Evolutionary conservation across 2,888 invertebrate species (phyloP).

Genomic region (Parthenolecanium corni): DNA sequence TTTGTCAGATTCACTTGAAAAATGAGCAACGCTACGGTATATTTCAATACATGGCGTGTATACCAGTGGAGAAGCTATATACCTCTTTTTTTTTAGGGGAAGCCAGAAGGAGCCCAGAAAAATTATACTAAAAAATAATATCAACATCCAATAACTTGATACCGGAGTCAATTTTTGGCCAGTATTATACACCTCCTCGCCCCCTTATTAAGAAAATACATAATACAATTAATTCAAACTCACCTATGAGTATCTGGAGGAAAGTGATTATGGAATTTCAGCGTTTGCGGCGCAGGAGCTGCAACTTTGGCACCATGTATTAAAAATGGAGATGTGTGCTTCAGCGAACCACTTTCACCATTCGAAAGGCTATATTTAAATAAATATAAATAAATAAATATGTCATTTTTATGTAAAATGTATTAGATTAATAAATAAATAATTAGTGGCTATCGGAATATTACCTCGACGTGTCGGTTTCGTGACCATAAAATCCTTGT

Average conservation of each 20-base stretch:
- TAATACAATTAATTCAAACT: too few relatives aligned
- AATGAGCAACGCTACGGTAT: too few relatives aligned
- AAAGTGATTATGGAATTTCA: conserved; percentile 88
- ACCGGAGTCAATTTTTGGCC: too few relatives aligned
- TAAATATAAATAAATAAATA: conserved; percentile 20
- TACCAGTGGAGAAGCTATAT: too few relatives aligned
- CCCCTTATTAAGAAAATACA: too few relatives aligned
- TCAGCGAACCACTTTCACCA: conserved; percentile 37
- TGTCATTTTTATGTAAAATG: background rate
- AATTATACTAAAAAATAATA: too few relatives aligned
- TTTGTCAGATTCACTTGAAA: too few relatives aligned
- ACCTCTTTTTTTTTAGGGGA: too few relatives aligned
- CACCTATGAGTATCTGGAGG: conserved; percentile 75
- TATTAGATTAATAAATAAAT: background rate
- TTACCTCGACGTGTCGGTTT: conserved; percentile 53
- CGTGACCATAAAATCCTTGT: conserved; percentile 77
- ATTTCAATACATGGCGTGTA: too few relatives aligned
- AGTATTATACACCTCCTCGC: too few relatives aligned
- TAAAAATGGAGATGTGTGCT: conserved; percentile 62
- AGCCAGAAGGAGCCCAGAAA: too few relatives aligned
- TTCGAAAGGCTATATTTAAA: conserved; percentile 38
- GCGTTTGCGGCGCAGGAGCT: conserved; percentile 63
- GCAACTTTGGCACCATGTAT: conserved; percentile 53
- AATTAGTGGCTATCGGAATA: background rate
- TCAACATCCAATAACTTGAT: too few relatives aligned